These are phyloP conservation scores for Ceratina australensis DNA, from an alignment of 1,140 invertebrate species.

Conservation along the genomic window DNA sequence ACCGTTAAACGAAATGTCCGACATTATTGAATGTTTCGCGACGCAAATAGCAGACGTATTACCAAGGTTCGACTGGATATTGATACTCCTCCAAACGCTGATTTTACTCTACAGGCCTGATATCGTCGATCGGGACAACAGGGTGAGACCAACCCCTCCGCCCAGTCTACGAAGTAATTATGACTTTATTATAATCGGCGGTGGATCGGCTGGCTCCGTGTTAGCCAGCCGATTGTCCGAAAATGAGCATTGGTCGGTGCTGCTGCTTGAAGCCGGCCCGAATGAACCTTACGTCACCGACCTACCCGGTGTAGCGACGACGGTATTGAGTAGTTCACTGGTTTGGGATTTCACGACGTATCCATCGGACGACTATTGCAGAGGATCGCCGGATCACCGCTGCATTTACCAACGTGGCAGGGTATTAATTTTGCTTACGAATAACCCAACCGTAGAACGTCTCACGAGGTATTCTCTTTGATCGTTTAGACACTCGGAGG, in stretches of 20 bases:
- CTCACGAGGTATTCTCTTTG: too few species aligned
- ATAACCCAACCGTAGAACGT: too few species aligned
- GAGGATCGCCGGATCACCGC: constrained; percentile 82
- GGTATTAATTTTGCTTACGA: too few species aligned
- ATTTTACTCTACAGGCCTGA: constrained; percentile 83
- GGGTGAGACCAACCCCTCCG: constrained; percentile 78
- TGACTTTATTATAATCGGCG: too few species aligned
- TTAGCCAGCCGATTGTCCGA: too few species aligned
- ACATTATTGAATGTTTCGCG: background rate
- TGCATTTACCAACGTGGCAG: constrained; percentile 89
- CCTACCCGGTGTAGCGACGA: constrained; percentile 86
- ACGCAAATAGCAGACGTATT: constrained; percentile 75
- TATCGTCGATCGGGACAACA: constrained; percentile 82
- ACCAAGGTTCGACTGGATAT: constrained; percentile 82
- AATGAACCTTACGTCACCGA: constrained; percentile 87
- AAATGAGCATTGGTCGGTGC: too few species aligned
- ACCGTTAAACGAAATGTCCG: background rate
- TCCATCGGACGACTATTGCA: constrained; percentile 84
- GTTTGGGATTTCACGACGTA: constrained; percentile 92
- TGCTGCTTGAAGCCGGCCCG: too few species aligned
- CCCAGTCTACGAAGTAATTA: constrained; percentile 81
- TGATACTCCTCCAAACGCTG: constrained; percentile 82
- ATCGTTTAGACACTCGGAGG: too few species aligned
- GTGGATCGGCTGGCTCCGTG: too few species aligned
- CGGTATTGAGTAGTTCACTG: constrained; percentile 84